Percentiles rank a stretch among this genome's conserved stretches.
Evolutionary conservation across 2,113 vertebrate genomes (phyloP).

Genomic region (Mustela lutreola): DNA sequence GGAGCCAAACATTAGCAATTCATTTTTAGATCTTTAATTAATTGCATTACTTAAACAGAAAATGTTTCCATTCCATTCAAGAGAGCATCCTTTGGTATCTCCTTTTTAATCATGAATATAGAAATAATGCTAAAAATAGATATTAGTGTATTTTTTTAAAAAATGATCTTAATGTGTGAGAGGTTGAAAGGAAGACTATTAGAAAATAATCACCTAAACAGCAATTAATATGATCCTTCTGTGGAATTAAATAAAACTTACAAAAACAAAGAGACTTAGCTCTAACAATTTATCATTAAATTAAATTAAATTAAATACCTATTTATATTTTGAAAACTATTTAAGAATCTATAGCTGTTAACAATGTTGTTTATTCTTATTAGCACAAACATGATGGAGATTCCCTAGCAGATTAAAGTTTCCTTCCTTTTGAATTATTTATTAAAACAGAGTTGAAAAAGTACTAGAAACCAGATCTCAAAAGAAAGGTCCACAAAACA

Average conservation of each 20-base stretch:
- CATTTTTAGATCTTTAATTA: neutral
- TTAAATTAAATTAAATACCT: too few species aligned
- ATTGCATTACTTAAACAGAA: neutral
- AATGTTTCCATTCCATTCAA: neutral
- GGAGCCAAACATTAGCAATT: neutral
- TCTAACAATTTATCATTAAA: neutral
- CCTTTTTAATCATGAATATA: neutral
- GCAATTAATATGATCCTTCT: neutral
- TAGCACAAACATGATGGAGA: neutral
- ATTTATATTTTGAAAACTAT: neutral
- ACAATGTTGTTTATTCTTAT: neutral
- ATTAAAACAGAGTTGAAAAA: neutral
- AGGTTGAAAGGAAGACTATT: neutral
- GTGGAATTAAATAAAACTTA: neutral
- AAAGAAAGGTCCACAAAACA: neutral
- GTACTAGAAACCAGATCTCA: neutral
- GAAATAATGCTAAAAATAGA: neutral
- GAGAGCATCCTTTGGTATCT: neutral
- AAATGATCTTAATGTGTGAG: neutral
- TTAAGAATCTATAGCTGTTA: neutral
- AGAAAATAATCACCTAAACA: neutral
- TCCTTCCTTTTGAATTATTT: neutral
- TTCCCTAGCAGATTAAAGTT: neutral
- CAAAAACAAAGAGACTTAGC: neutral
- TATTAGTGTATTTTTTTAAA: neutral